Percentiles rank a stretch among this genome's conserved stretches.
These are phyloP conservation scores for Basileuterus tristriatus DNA, from an alignment of 2,797 vertebrate species.

Conservation along the genomic window DNA sequence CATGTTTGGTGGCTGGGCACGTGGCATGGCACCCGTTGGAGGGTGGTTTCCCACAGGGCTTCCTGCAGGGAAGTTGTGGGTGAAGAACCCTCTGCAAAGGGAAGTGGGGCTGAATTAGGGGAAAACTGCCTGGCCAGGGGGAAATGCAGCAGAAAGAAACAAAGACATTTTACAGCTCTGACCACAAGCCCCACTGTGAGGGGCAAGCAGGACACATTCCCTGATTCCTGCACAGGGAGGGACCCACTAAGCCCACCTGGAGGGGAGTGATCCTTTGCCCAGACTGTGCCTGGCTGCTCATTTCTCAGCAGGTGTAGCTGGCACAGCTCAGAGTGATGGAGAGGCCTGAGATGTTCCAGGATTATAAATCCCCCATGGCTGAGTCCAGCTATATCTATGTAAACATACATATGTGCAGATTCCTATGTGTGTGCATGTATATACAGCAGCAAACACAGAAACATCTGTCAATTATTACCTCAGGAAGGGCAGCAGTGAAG, in stretches of 20 bases:
- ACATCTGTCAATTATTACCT: background rate
- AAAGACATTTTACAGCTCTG: background rate
- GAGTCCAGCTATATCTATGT: background rate
- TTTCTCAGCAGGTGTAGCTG: background rate
- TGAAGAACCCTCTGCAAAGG: background rate
- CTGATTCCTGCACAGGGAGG: background rate
- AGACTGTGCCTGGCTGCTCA: background rate
- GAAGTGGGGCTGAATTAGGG: background rate
- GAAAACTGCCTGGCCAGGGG: background rate
- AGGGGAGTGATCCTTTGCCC: background rate
- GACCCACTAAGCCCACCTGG: background rate
- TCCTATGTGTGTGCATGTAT: accelerated
- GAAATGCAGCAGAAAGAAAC: background rate
- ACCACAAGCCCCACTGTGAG: background rate
- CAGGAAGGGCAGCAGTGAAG: background rate
- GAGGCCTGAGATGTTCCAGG: background rate
- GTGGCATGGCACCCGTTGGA: background rate
- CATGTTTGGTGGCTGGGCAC: background rate
- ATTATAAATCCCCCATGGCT: background rate
- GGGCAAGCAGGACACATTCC: background rate
- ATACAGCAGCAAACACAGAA: background rate
- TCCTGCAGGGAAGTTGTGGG: background rate
- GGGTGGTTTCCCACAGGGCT: background rate
- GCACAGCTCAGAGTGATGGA: background rate
- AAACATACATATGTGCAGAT: background rate